Base-by-base conservation (phyloP, 2,797 vertebrate genomes). In the Distichodus sexfasciatus region DNA sequence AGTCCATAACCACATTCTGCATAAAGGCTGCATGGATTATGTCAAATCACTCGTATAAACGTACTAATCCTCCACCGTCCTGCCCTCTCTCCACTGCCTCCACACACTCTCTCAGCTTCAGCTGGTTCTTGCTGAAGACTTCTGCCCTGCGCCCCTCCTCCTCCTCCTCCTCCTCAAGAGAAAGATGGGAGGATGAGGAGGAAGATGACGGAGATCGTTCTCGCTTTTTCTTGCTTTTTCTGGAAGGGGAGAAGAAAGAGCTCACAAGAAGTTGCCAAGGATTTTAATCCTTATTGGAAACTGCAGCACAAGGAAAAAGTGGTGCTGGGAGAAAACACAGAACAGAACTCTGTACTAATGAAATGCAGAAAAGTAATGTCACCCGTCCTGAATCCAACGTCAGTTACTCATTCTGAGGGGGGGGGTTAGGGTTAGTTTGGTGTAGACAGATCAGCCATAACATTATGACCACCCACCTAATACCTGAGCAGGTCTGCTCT, bases 131-230 rank as follows among this genome's bases (percentile, higher is more conserved):
- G 81, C 92, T 90, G 80, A 94, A 94, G 68, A 87, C 89, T 0
- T 94, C 88, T 68, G 90, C 85, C 76, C 90, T 91, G 33, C 91
- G 84, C 59, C 95, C 92, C 60, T 88, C 80, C 55, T 94, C 94
- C 44, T 95, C 92, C 60, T 88, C 80, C 55, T 94, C 94, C 44
- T 92, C 91, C 21, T 76, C 63, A 4, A 79, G 60, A 33, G 66
- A 79, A 14, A 90, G 94, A 2, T 94, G 96, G 0, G 92, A 95
- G 0, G 93, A 93, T 0, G 93, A 94, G 0, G 94, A 96, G 8
- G 95, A 98, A 0, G 90, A 90, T 6, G 96, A 97, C 31, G 93
- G 91, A 81, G 94, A 96, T 6, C 92, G 90, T 71, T 93, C 92
- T 24, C 90, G 89, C 15, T 94, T 93, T 83, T 93, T 91, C 66